Conservation (phyloP, 2,888 invertebrate species). For the Cephus nigrinus region DNA sequence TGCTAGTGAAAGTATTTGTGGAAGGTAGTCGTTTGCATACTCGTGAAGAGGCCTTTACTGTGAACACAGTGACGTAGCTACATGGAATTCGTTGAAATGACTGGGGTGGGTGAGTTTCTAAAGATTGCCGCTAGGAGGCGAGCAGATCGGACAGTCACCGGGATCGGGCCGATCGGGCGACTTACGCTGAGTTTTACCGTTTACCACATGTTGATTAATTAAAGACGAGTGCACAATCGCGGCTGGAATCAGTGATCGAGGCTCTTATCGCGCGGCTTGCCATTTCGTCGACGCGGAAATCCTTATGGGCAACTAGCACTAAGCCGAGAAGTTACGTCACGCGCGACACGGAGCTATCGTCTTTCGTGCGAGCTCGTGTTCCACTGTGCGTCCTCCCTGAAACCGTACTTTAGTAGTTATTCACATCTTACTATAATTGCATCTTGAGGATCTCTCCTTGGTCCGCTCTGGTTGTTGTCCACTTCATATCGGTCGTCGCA, state of each 20-base stretch:
- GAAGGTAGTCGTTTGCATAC: neutral
- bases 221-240: constrained; percentile 36
- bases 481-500: neutral
- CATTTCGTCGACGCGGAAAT: constrained; percentile 25
- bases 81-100: neutral
- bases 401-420: neutral
- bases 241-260: constrained; percentile 31
- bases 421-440: neutral
- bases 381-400: constrained; percentile 7
- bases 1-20: neutral
- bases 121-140: constrained; percentile 24
- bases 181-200: constrained; percentile 47
- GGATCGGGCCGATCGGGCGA: constrained; percentile 54
- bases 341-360: constrained; percentile 9
- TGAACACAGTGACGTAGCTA: neutral
- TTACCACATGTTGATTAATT: constrained; percentile 57
- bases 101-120: neutral
- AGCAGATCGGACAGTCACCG: constrained; percentile 43
- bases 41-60: neutral
- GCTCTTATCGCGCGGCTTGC: constrained; percentile 27
- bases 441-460: neutral
- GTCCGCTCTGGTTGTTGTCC: neutral
- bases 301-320: constrained; percentile 15
- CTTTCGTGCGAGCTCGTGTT: constrained; percentile 3
- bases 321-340: constrained; percentile 22